phyloP scores from a whole-genome alignment of 2,797 vertebrate genomes.

The Hydrolagus colliei region DNA sequence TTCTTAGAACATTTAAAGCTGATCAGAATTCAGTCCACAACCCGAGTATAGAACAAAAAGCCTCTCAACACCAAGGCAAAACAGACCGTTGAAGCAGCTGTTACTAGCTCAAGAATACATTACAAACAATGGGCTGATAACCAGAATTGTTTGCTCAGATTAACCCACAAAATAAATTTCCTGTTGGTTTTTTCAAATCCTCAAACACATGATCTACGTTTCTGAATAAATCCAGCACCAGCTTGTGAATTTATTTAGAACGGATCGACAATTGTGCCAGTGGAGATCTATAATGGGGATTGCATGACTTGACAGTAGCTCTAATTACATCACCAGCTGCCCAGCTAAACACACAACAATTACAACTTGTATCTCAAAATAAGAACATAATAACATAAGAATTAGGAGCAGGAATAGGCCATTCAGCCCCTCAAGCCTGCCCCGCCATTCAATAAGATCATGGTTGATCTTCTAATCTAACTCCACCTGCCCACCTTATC shows the following conservation, averaged over 20 bases:
- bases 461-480: no score
- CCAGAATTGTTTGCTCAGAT: neutral
- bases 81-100: neutral
- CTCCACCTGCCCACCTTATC: no score
- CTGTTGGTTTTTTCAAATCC: slow-evolving; percentile 2
- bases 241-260: neutral
- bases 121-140: neutral
- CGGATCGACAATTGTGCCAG: no score
- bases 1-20: no score
- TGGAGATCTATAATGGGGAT: neutral
- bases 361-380: no score
- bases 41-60: no score
- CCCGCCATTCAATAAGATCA: no score
- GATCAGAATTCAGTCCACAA: no score
- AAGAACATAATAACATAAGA: no score
- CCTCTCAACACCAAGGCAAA: neutral
- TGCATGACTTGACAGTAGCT: neutral
- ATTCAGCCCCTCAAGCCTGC: no score
- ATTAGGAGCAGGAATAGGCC: no score
- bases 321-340: neutral
- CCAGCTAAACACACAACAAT: neutral
- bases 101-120: neutral
- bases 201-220: neutral
- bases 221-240: neutral
- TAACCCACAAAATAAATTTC: neutral